Conservation (phyloP, 2,797 vertebrate genomes). For the Staurois parvus region DNA sequence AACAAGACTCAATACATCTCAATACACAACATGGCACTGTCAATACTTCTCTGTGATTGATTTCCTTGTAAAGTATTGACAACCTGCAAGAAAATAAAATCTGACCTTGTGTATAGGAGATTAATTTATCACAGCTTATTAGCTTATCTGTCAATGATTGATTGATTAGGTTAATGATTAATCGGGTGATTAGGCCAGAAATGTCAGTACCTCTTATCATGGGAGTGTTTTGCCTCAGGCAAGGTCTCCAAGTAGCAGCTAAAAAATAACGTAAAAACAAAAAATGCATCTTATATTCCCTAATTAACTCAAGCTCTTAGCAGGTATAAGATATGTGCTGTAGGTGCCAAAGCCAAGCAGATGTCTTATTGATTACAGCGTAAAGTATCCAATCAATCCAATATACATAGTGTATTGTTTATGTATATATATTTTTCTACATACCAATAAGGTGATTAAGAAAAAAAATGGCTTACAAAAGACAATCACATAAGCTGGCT, state of each 20-base stretch:
- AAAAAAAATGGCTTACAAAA: too few species aligned
- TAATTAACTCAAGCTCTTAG: background rate
- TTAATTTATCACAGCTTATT: constrained; percentile 26
- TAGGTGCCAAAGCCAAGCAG: too few species aligned
- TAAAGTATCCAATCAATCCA: too few species aligned
- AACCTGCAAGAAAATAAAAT: constrained; percentile 16
- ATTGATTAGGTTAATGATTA: constrained; percentile 62
- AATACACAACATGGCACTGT: background rate
- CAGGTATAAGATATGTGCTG: background rate
- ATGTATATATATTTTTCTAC: too few species aligned
- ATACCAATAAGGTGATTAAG: too few species aligned
- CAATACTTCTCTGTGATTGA: constrained; percentile 28
- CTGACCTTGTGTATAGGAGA: constrained; percentile 43
- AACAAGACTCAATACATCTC: background rate
- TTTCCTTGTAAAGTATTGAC: constrained; percentile 27
- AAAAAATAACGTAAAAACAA: constrained; percentile 11
- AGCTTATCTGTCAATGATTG: constrained; percentile 53
- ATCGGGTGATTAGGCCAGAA: constrained; percentile 42
- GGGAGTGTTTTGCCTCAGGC: constrained; percentile 37
- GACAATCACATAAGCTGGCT: too few species aligned
- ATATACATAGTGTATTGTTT: too few species aligned
- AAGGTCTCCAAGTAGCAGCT: constrained; percentile 37
- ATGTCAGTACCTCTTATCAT: constrained; percentile 38
- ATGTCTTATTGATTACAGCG: too few species aligned
- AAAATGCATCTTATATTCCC: background rate